phyloP scores from a whole-genome alignment of 1,140 invertebrate species.

The Leptinotarsa defecta region DNA sequence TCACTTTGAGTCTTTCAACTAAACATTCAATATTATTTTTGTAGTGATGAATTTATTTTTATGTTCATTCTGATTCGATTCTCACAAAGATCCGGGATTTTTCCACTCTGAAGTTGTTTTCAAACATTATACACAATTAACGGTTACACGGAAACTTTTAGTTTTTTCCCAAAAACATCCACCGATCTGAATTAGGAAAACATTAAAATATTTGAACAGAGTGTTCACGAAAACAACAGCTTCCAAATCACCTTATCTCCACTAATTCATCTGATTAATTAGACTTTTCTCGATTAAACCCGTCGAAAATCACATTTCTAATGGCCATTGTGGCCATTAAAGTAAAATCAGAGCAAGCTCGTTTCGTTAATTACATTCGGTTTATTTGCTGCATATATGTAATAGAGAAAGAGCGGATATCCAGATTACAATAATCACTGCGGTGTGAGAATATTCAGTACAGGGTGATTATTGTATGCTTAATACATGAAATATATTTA shows the following conservation, averaged over 20 bases:
- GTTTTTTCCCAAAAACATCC: too few relatives aligned
- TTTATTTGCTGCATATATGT: not conserved
- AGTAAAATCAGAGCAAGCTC: constrained; percentile 2
- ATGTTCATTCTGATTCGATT: too few relatives aligned
- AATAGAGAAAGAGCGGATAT: constrained; percentile 6
- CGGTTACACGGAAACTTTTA: too few relatives aligned
- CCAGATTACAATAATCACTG: constrained; percentile 4
- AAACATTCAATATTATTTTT: too few relatives aligned
- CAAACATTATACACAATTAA: too few relatives aligned
- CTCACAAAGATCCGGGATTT: too few relatives aligned
- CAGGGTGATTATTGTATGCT: not conserved
- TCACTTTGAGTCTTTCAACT: too few relatives aligned
- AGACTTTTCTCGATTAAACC: not conserved
- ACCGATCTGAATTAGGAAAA: too few relatives aligned
- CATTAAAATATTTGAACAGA: too few relatives aligned
- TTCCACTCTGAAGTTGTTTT: too few relatives aligned
- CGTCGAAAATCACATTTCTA: constrained; percentile 7
- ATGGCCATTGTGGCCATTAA: not conserved
- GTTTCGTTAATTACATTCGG: constrained; percentile 1
- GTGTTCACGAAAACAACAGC: not conserved
- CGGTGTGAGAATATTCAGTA: not conserved
- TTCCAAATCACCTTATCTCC: constrained; percentile 4
- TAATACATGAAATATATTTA: too few relatives aligned
- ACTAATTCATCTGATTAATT: constrained; percentile 1
- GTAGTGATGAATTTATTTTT: too few relatives aligned